phyloP scores from a whole-genome alignment of 1,140 invertebrate genomes.

The Drosophila santomea region DNA sequence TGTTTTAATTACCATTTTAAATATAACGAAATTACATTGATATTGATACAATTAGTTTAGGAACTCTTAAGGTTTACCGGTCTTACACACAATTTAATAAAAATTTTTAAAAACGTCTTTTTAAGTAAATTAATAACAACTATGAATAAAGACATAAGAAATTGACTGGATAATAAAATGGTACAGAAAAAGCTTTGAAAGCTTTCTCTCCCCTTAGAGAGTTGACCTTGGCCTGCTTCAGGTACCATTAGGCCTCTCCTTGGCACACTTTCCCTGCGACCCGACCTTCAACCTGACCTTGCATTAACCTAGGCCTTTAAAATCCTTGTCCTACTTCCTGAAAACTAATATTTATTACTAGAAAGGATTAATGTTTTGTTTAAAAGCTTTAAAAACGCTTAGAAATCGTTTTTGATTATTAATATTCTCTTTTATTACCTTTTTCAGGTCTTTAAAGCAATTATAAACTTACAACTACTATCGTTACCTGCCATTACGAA shows the following conservation, averaged over 20 bases:
- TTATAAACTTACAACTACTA: conserved; percentile 44
- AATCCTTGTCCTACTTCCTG: conserved; percentile 26
- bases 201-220: conserved; percentile 20
- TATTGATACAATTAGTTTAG: too few relatives aligned
- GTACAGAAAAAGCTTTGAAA: conserved; percentile 30
- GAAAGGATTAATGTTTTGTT: too few relatives aligned
- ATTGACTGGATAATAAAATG: neutral
- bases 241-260: conserved; percentile 35
- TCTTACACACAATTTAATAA: too few relatives aligned
- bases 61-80: too few relatives aligned
- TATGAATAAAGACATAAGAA: too few relatives aligned
- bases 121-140: too few relatives aligned
- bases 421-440: neutral
- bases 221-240: conserved; percentile 52
- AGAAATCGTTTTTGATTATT: too few relatives aligned
- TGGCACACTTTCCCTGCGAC: conserved; percentile 46
- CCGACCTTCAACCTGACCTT: conserved; percentile 52
- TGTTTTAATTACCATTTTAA: too few relatives aligned
- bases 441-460: conserved; percentile 37
- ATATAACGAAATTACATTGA: too few relatives aligned
- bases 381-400: too few relatives aligned
- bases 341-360: neutral
- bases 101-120: too few relatives aligned
- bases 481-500: conserved; percentile 53
- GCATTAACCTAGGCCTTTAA: conserved; percentile 13